Evolutionary conservation across 2,113 vertebrate species (phyloP).

Genomic region (Aphelocoma coerulescens): DNA sequence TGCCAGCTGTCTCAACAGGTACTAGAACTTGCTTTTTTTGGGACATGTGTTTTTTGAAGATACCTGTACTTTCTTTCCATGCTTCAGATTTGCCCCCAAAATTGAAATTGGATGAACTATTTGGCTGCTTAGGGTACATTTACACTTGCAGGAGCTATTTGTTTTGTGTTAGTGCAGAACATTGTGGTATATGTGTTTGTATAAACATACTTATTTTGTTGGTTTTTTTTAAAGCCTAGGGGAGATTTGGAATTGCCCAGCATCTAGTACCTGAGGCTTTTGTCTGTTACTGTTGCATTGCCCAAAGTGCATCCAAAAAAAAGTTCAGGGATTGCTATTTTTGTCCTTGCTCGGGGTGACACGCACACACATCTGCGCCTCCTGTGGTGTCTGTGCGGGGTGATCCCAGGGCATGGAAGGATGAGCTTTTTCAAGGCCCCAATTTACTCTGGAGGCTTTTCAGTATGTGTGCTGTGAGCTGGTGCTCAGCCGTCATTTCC

Average conservation of each 20-base stretch:
- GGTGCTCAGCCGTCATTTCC: slow-evolving; percentile 19
- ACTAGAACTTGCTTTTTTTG: neutral
- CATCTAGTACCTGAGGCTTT: neutral
- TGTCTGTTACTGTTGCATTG: neutral
- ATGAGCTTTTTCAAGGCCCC: neutral
- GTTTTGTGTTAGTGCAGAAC: neutral
- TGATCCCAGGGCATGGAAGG: neutral
- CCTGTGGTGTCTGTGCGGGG: neutral
- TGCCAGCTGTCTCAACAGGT: neutral
- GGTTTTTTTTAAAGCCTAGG: neutral
- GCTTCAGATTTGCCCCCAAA: neutral
- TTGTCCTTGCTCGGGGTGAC: neutral
- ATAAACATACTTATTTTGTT: neutral
- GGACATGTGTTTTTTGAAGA: neutral
- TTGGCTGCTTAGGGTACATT: neutral
- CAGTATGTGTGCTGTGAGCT: neutral
- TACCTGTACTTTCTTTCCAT: neutral
- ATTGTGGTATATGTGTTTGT: neutral
- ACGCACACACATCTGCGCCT: neutral
- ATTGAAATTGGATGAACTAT: neutral
- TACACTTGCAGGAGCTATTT: neutral
- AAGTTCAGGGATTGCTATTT: neutral
- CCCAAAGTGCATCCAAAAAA: neutral
- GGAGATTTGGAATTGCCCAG: neutral
- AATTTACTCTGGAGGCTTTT: neutral